These are phyloP conservation scores for Gymnorhina tibicen DNA, from an alignment of 2,113 vertebrate genomes.

Conservation along the genomic window DNA sequence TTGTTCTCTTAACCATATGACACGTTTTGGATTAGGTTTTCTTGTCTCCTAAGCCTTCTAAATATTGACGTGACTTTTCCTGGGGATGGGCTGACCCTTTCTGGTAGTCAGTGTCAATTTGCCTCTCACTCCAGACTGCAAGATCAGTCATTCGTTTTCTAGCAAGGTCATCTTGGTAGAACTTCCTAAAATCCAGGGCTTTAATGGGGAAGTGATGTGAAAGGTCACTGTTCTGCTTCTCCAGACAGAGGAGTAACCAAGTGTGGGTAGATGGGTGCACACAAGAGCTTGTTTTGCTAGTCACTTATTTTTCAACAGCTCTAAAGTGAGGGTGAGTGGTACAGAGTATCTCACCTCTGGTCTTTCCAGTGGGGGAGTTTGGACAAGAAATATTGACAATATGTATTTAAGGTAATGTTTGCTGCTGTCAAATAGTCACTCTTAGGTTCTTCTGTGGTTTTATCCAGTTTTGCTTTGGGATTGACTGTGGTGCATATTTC, in stretches of 20 bases:
- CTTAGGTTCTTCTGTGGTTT: background rate
- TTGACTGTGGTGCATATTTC: background rate
- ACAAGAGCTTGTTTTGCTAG: background rate
- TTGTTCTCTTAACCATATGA: background rate
- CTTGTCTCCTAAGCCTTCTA: background rate
- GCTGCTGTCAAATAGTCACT: background rate
- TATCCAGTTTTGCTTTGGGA: background rate
- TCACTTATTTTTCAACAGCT: background rate
- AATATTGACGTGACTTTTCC: background rate
- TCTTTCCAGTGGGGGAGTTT: background rate
- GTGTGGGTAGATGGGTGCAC: background rate
- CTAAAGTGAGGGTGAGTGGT: background rate
- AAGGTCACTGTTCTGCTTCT: background rate
- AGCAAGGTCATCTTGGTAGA: background rate
- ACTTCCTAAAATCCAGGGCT: background rate
- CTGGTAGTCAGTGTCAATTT: background rate
- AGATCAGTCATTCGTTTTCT: background rate
- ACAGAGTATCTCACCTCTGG: background rate
- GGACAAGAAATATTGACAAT: background rate
- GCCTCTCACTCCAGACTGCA: background rate
- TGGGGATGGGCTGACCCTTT: background rate
- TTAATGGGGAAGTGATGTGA: background rate
- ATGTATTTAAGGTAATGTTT: background rate
- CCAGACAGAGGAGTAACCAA: background rate
- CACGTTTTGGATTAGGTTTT: background rate